A percentile compares a stretch with the other conserved stretches of the same genome.
Conservation (phyloP, 2,113 vertebrate genomes). For the Rhea americana region DNA sequence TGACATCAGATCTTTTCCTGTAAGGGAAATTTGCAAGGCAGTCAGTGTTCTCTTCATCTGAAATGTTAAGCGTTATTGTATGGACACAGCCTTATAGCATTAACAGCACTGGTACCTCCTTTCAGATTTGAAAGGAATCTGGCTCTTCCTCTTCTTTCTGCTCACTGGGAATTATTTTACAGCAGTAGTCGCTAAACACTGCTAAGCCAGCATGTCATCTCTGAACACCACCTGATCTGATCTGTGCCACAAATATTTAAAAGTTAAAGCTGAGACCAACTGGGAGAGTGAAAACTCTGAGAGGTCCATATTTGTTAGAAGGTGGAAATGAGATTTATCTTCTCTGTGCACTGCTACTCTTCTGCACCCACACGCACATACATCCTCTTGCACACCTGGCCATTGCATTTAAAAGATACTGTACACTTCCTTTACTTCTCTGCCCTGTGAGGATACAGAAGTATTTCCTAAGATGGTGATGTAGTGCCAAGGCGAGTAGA, state of each 20-base stretch:
- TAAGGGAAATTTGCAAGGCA: neutral
- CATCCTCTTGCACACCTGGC: neutral
- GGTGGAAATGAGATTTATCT: neutral
- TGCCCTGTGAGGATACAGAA: neutral
- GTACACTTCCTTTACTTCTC: neutral
- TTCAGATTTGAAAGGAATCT: conserved; percentile 1
- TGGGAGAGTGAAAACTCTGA: neutral
- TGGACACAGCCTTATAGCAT: neutral
- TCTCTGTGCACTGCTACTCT: neutral
- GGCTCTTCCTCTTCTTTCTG: neutral
- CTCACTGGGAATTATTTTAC: neutral
- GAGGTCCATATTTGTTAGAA: neutral
- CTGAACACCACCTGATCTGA: neutral
- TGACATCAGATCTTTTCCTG: conserved; percentile 28
- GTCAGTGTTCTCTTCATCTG: neutral
- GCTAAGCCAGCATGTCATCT: neutral
- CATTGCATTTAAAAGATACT: neutral
- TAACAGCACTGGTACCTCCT: conserved; percentile 1
- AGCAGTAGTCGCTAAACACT: neutral
- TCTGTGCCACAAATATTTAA: neutral
- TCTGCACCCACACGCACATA: neutral
- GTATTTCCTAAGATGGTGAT: neutral
- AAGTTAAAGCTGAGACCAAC: neutral
- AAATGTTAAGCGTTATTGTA: neutral
- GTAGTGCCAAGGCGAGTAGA: neutral